phyloP scores from a whole-genome alignment of 2,888 invertebrate genomes.

The Nemapogon koenigi region DNA sequence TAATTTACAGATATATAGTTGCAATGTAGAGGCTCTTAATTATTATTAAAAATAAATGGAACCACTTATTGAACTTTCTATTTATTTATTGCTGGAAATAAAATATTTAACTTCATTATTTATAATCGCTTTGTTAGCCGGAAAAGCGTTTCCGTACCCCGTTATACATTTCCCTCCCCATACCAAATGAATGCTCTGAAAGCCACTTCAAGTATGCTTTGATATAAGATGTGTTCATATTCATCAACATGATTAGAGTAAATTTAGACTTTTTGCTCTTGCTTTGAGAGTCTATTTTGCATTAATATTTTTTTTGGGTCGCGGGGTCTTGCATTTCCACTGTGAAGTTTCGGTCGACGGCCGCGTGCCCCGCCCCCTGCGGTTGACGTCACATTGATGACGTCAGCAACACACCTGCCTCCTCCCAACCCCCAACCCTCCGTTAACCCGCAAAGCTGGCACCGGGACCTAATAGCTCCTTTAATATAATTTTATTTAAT shows the following conservation, averaged over 20 bases:
- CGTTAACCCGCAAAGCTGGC: slow-evolving; percentile 14
- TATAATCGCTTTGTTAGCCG: no score
- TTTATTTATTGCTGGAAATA: no score
- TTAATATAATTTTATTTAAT: slow-evolving; percentile 4
- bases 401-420: slow-evolving; percentile 42
- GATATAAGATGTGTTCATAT: no score
- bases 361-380: slow-evolving; percentile 38
- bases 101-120: no score
- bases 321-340: slow-evolving; percentile 11
- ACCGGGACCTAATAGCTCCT: neutral
- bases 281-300: neutral
- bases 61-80: no score
- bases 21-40: no score
- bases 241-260: no score
- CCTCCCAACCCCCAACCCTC: slow-evolving; percentile 24
- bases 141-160: no score
- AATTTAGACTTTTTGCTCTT: neutral
- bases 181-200: slow-evolving; percentile 7
- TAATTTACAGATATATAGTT: no score
- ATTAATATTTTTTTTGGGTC: slow-evolving; percentile 8
- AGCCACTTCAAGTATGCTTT: slow-evolving; percentile 8
- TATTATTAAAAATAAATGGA: no score
- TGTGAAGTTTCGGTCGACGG: slow-evolving; percentile 31
- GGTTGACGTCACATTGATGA: slow-evolving; percentile 49
- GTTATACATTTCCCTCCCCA: no score